Conservation (phyloP, 2,888 invertebrate species). For the Athalia cordata region DNA sequence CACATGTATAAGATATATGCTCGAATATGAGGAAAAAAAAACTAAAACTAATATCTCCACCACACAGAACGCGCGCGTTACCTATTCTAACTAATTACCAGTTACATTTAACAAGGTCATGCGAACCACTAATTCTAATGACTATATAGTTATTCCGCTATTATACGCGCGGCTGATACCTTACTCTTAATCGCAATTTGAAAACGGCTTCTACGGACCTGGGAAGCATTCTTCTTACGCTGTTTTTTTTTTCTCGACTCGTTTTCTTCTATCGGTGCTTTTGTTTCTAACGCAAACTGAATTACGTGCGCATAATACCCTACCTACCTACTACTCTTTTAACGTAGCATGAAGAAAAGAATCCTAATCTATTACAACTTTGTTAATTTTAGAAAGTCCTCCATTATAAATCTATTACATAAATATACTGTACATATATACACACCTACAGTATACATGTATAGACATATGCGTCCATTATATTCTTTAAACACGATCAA, state of each 20-base stretch:
- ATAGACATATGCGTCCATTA: not conserved
- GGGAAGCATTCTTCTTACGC: not conserved
- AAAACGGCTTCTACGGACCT: not conserved
- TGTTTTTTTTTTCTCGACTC: not conserved
- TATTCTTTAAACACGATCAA: not conserved
- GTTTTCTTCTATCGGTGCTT: not conserved
- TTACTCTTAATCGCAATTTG: constrained; percentile 15
- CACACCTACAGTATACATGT: not conserved
- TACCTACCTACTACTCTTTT: too few relatives aligned
- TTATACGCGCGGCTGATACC: not conserved
- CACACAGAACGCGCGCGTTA: not conserved
- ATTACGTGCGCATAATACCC: not conserved
- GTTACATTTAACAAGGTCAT: constrained; percentile 36
- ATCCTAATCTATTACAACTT: not conserved
- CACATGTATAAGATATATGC: not conserved
- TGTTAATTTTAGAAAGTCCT: not conserved
- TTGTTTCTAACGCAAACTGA: not conserved
- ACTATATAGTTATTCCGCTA: too few relatives aligned
- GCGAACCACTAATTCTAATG: not conserved
- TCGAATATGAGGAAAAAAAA: constrained; percentile 17
- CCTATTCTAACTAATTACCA: constrained; percentile 27
- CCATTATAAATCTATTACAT: not conserved
- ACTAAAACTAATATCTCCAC: constrained; percentile 24
- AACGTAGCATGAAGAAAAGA: not conserved
- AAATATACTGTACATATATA: not conserved